phyloP scores from a whole-genome alignment of 1,140 invertebrate genomes.

The Hesperophylax magnus region DNA sequence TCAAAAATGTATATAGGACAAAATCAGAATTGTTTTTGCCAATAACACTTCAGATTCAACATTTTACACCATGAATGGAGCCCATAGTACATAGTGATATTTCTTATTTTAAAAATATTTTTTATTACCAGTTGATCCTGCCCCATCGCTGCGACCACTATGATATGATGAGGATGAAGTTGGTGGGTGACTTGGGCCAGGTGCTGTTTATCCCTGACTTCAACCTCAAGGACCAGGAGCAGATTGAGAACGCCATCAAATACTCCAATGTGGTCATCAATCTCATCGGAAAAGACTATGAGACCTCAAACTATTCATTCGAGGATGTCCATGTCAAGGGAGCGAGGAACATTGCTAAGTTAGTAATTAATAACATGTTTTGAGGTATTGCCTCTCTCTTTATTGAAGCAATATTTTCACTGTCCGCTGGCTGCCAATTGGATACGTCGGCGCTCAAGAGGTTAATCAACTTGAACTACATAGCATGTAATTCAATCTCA shows the following conservation, averaged over 20 bases:
- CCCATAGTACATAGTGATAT: neutral
- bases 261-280: constrained; percentile 99
- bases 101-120: neutral
- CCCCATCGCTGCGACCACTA: constrained; percentile 93
- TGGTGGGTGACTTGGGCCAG: constrained; percentile 96
- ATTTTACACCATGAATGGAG: too few relatives aligned
- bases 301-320: constrained; percentile 91
- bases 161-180: constrained; percentile 81
- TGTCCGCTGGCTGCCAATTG: too few relatives aligned
- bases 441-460: too few relatives aligned
- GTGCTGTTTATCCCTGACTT: constrained; percentile 89
- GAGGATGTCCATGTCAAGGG: constrained; percentile 86
- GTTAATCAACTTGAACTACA: too few relatives aligned
- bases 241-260: constrained; percentile 87
- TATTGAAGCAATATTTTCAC: too few relatives aligned
- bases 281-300: constrained; percentile 91
- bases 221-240: constrained; percentile 89
- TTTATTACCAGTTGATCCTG: constrained; percentile 84
- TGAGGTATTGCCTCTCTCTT: too few relatives aligned
- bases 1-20: too few relatives aligned
- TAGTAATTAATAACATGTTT: neutral
- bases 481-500: too few relatives aligned
- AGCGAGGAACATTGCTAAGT: constrained; percentile 80
- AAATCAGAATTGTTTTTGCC: too few relatives aligned
- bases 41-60: too few relatives aligned